These are phyloP conservation scores for Scomber japonicus DNA, from an alignment of 2,113 vertebrate genomes.

Conservation along the genomic window DNA sequence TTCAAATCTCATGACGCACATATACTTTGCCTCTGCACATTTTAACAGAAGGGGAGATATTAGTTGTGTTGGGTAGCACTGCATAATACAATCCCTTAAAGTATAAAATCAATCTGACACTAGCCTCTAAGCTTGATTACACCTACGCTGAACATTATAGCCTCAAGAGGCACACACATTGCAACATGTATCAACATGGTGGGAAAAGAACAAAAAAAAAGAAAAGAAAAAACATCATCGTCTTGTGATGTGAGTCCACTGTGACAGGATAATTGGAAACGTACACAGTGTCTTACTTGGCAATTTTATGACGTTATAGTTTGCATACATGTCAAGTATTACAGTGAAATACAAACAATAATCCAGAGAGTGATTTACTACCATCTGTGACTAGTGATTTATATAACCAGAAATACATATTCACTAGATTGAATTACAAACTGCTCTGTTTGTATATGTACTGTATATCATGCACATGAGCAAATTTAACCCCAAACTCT, in stretches of 20 bases:
- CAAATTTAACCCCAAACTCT: background rate
- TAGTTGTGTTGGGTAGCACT: slow-evolving; percentile 9
- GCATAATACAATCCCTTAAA: slow-evolving; percentile 5
- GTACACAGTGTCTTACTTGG: background rate
- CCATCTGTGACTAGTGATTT: background rate
- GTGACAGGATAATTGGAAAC: slow-evolving; percentile 7
- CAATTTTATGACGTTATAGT: background rate
- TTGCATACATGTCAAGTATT: background rate
- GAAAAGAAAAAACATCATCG: background rate
- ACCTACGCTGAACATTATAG: background rate
- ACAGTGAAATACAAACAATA: slow-evolving; percentile 1
- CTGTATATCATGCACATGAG: background rate
- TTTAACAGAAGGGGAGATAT: slow-evolving; percentile 45
- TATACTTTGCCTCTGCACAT: slow-evolving; percentile 18
- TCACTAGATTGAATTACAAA: background rate
- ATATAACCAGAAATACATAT: background rate
- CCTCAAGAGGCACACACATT: slow-evolving; percentile 15
- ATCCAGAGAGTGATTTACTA: slow-evolving; percentile 29
- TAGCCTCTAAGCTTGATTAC: slow-evolving; percentile 30
- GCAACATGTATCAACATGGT: slow-evolving; percentile 11
- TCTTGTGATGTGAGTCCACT: slow-evolving; percentile 17
- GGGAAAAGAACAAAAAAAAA: background rate
- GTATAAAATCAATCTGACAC: slow-evolving; percentile 22
- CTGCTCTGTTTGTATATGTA: background rate
- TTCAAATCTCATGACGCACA: slow-evolving; percentile 25